Conservation (phyloP, 2,113 vertebrate genomes). For the Trematocara variabile region DNA sequence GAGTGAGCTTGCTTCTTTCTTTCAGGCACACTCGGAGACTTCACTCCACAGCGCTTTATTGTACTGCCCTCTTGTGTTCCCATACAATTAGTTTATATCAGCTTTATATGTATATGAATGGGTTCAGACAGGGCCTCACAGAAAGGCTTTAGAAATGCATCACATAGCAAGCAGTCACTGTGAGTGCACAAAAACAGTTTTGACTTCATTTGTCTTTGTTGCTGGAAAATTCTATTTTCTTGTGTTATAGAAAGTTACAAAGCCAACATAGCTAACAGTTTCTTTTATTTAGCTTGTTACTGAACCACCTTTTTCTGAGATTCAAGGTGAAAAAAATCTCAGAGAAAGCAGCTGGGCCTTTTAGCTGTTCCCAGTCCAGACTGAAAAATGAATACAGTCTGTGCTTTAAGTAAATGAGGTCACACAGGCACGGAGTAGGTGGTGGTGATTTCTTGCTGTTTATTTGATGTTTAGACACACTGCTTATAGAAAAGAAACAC, state of each 20-base stretch:
- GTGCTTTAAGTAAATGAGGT: constrained; percentile 79
- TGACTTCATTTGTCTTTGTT: not conserved
- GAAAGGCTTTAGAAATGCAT: not conserved
- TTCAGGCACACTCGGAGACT: constrained; percentile 30
- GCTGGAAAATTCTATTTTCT: constrained; percentile 22
- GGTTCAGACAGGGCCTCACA: not conserved
- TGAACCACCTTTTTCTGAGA: constrained; percentile 61
- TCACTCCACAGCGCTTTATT: constrained; percentile 13
- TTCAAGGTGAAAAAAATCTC: constrained; percentile 77
- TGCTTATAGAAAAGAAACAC: not conserved
- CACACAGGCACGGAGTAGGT: constrained; percentile 84
- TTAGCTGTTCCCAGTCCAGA: constrained; percentile 80
- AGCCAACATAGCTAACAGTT: not conserved
- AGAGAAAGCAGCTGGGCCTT: constrained; percentile 47
- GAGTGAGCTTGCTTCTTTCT: constrained; percentile 41
- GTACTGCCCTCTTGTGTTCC: constrained; percentile 47
- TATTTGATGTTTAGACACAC: constrained; percentile 65
- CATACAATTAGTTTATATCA: constrained; percentile 16
- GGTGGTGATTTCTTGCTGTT: constrained; percentile 68
- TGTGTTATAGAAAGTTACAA: not conserved
- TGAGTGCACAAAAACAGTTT: not conserved
- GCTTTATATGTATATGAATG: not conserved
- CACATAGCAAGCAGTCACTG: not conserved
- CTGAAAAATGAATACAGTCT: constrained; percentile 83
- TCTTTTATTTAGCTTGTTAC: not conserved